Base-by-base conservation (phyloP, 2,113 vertebrate genomes). In the Verasper variegatus region DNA sequence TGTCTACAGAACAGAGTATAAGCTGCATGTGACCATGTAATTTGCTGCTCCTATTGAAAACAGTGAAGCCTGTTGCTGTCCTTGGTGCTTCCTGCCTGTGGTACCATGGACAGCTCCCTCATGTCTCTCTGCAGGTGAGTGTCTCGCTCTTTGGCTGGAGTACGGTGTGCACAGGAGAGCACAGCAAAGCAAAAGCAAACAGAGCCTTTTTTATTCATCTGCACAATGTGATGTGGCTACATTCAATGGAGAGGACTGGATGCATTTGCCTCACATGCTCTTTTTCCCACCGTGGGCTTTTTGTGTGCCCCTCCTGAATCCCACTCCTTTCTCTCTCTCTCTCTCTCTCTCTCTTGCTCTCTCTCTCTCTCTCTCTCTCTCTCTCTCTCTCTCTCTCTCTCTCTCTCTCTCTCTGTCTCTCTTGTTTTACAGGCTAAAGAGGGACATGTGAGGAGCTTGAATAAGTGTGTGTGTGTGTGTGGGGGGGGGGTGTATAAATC, bases 91-190 rank as follows among this genome's bases (percentile, higher is more conserved):
- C 12, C 42, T 81, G 69, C 8, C 58, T 72, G 82, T 80, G 83
- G 92, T 42, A 94, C 94, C 92, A 37, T 42, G 91, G 94, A 93
- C 91, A 94, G 89, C 77, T 89, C 88, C 83, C 52, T 27, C 4
- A 0, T 37, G 63, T 42, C 55, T 47, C 70, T 56, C 70, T 73
- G 76, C 89, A 88, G 89, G 89, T 92, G 85, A 88, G 82, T 3
- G 37, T 37, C 49, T 80, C 9, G 17, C 65, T 37, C 55, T 47
- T 31, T 15, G 52, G 67, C 71, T 67, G 80, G 60, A 49, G 51
- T 31, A 76, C 14, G 2, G 58, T 40, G 9, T 69, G 57, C 81
- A 71, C 52, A 45, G 61, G 27, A 52, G 14, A 78, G 67, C 58
- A 3, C 23, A 61, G 66, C 55, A 66, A 35, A 65, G 71, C 65